Conservation (phyloP, 2,888 invertebrate genomes). For the Hirtodrosophila duncani region DNA sequence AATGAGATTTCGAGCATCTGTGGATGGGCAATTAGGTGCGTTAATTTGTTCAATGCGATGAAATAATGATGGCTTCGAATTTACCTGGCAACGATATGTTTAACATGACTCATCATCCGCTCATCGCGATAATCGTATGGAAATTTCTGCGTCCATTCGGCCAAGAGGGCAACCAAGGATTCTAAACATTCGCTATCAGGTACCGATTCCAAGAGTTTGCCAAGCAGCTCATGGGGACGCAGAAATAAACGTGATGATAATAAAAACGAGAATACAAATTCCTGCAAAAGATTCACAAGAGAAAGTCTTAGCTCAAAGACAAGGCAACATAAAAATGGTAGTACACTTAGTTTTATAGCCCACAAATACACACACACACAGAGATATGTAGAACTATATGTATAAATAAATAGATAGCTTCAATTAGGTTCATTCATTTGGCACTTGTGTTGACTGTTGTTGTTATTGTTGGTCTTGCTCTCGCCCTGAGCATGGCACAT, state of each 20-base stretch:
- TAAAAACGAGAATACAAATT: slow-evolving; percentile 78
- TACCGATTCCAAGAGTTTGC: slow-evolving; percentile 76
- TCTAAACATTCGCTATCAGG: slow-evolving; percentile 77
- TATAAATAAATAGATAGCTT: slow-evolving; percentile 3
- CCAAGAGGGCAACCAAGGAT: slow-evolving; percentile 76
- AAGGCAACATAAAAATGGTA: background rate
- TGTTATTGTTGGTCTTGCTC: background rate
- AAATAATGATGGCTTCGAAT: slow-evolving; percentile 19
- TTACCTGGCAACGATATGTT: slow-evolving; percentile 79
- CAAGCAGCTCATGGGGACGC: slow-evolving; percentile 78
- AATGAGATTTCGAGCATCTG: slow-evolving; percentile 78
- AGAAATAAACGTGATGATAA: slow-evolving; percentile 78
- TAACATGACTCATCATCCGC: slow-evolving; percentile 79
- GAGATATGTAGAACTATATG: no score
- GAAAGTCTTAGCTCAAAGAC: background rate
- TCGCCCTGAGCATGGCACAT: slow-evolving; percentile 27
- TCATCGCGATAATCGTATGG: slow-evolving; percentile 79
- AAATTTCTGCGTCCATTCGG: slow-evolving; percentile 78
- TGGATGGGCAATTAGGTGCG: slow-evolving; percentile 5
- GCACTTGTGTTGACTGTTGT: slow-evolving; percentile 9
- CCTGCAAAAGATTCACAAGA: slow-evolving; percentile 54
- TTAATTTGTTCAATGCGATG: slow-evolving; percentile 6
- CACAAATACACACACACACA: background rate
- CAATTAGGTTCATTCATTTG: slow-evolving; percentile 16
- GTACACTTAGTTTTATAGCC: background rate